Percentiles rank a stretch among this genome's conserved stretches.
Conservation (phyloP, 2,888 invertebrate genomes). For the Geophilus truncorum region DNA sequence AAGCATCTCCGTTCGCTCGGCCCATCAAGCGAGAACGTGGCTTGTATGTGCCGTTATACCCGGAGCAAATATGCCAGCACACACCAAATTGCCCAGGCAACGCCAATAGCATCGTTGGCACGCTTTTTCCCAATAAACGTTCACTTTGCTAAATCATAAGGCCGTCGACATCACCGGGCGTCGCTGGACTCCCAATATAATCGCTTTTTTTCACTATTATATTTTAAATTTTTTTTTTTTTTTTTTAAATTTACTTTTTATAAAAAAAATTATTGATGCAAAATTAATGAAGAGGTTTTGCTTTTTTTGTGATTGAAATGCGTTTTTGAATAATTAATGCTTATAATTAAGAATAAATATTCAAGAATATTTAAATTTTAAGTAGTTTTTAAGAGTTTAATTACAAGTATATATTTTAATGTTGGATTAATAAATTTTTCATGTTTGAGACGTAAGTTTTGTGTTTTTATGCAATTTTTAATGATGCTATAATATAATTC, state of each 20-base stretch:
- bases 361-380: too few relatives aligned
- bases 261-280: not conserved
- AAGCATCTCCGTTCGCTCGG: not conserved
- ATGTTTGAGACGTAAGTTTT: too few relatives aligned
- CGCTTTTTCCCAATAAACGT: not conserved
- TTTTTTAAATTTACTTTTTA: not conserved
- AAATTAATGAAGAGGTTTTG: too few relatives aligned
- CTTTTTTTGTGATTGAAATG: too few relatives aligned
- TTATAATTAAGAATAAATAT: too few relatives aligned
- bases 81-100: not conserved
- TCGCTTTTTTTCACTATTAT: too few relatives aligned
- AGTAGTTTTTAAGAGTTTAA: too few relatives aligned
- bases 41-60: not conserved
- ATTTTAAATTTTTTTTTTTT: not conserved
- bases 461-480: too few relatives aligned
- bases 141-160: not conserved
- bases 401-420: too few relatives aligned
- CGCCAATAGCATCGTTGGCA: not conserved
- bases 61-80: not conserved
- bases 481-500: too few relatives aligned
- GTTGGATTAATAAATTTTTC: too few relatives aligned
- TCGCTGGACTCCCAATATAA: not conserved
- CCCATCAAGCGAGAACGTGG: not conserved
- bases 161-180: not conserved
- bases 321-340: too few relatives aligned